Evolutionary conservation across 2,797 vertebrate species (phyloP).

Genomic region (Apodemus agrarius): DNA sequence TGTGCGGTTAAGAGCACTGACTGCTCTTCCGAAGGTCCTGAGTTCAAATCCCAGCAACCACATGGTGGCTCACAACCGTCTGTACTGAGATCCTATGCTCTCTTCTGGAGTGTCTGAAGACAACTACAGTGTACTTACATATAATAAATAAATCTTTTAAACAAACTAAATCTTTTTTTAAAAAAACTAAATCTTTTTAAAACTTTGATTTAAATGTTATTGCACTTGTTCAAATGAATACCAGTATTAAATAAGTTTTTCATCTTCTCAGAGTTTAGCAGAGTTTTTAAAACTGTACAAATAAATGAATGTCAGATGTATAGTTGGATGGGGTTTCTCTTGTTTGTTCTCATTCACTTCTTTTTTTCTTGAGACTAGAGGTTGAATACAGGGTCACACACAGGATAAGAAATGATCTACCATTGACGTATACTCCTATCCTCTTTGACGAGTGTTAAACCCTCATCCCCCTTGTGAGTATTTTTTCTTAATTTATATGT

Average conservation of each 20-base stretch:
- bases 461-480: background rate
- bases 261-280: slow-evolving; percentile 1
- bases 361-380: background rate
- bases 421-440: background rate
- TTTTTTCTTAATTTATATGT: background rate
- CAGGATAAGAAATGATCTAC: background rate
- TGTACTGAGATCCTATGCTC: too few species aligned
- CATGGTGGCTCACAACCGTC: too few species aligned
- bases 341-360: background rate
- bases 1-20: too few species aligned
- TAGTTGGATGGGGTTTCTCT: background rate
- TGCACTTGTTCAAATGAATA: slow-evolving; percentile 44
- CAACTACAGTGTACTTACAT: too few species aligned
- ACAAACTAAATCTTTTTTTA: background rate
- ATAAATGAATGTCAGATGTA: slow-evolving; percentile 39
- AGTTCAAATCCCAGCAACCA: too few species aligned
- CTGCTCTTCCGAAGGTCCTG: too few species aligned
- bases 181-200: background rate
- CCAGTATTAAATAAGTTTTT: slow-evolving; percentile 44
- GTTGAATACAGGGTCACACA: background rate
- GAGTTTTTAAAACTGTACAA: slow-evolving; percentile 8
- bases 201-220: background rate
- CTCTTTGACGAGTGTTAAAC: background rate
- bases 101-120: too few species aligned
- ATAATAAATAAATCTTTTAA: too few species aligned